phyloP scores from a whole-genome alignment of 2,888 invertebrate genomes.

The Lycocerus yunnanus region DNA sequence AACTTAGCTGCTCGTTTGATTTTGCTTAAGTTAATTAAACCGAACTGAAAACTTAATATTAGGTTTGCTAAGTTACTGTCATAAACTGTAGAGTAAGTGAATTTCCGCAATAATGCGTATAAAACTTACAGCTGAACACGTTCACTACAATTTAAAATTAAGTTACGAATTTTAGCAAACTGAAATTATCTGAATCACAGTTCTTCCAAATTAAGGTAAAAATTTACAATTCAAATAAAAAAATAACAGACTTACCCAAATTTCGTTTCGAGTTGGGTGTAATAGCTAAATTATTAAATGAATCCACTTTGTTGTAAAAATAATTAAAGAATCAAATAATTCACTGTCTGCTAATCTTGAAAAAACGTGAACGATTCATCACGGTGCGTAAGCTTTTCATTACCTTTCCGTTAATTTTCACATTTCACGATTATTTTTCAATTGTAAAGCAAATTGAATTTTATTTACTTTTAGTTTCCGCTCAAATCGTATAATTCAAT shows the following conservation, averaged over 20 bases:
- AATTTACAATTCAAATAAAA: background rate
- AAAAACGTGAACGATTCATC: background rate
- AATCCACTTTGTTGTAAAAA: constrained; percentile 45
- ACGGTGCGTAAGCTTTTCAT: background rate
- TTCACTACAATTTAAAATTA: background rate
- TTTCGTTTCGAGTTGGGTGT: constrained; percentile 52
- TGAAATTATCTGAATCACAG: background rate
- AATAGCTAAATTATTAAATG: constrained; percentile 42
- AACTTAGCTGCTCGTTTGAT: background rate
- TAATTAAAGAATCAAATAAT: background rate
- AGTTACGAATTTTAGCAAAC: background rate
- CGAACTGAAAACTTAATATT: background rate
- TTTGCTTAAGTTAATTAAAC: constrained; percentile 3
- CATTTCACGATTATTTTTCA: background rate
- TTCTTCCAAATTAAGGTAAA: background rate
- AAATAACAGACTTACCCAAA: constrained; percentile 45
- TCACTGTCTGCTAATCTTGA: background rate
- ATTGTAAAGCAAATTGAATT: background rate
- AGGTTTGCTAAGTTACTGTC: constrained; percentile 1
- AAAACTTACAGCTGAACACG: background rate
- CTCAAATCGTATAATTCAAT: background rate
- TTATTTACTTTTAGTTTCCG: background rate
- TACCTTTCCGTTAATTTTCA: background rate
- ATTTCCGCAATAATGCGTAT: background rate
- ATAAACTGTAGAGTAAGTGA: background rate